Evolutionary conservation across 2,113 vertebrate genomes (phyloP), one percentile per base, ranked within the genome.

Genomic region (Nesospiza acunhae): DNA sequence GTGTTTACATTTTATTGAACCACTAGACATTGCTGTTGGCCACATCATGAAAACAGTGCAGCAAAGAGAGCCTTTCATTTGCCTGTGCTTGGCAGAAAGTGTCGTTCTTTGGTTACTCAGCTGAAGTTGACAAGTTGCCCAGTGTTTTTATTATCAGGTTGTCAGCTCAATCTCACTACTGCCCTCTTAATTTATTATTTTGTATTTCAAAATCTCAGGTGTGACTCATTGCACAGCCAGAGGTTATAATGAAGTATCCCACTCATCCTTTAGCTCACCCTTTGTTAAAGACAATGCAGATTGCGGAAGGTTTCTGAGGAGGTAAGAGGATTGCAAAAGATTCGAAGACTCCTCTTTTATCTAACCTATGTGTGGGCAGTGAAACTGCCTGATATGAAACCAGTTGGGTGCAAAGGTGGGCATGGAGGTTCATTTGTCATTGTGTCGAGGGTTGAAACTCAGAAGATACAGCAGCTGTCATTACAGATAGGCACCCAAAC

Each of bases 201-300:
- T 85, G 90, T 82, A 74, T 97, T 97, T 96, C 94, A 92, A 96
- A 96, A 96, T 95, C 90, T 79, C 80, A 84, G 93, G 95, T 90
- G 86, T 96, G 95, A 96, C 89, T 97, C 96, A 95, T 66, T 92
- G 86, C 86, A 95, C 93, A 95, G 95, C 96, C 90, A 92, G 90
- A 96, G 95, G 96, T 96, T 96, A 96, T 96, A 95, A 96, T 97
- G 96, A 96, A 96, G 90, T 96, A 96, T 96, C 92, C 93, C 90
- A 95, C 96, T 97, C 85, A 79, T 94, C 88, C 95, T 97, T 81
- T 94, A 92, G 80, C 93, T 96, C 88, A 87, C 87, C 62, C 92
- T 92, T 96, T 93, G 91, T 96, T 97, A 73, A 90, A 94, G 86
- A 96, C 87, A 92, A 76, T 82, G 72, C 58, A 60, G 92, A 84